These are phyloP conservation scores for Micromesistius poutassou DNA, from an alignment of 2,797 vertebrate genomes.

Conservation along the genomic window DNA sequence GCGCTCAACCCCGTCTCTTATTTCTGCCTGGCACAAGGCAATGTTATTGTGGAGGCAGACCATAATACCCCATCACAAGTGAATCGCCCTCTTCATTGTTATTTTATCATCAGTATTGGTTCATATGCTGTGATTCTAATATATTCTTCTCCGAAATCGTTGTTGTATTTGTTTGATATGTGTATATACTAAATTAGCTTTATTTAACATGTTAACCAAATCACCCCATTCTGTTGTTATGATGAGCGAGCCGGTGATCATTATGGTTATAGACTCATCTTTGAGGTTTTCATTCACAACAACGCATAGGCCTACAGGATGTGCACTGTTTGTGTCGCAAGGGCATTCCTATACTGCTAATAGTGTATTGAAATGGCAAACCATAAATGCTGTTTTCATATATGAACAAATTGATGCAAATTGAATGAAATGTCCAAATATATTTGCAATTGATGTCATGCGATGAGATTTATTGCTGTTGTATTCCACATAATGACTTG, in stretches of 20 bases:
- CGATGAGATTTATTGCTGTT: not conserved
- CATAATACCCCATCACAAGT: not conserved
- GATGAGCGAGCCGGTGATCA: not conserved
- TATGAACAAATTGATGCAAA: not conserved
- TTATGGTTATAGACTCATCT: not conserved
- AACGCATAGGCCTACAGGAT: not conserved
- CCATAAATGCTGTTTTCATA: not conserved
- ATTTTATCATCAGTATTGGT: not conserved
- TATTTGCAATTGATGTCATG: not conserved
- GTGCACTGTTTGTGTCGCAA: not conserved
- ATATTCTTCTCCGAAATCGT: not conserved
- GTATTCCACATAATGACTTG: not conserved
- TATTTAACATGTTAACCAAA: not conserved
- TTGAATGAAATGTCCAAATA: not conserved
- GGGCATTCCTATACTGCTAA: not conserved
- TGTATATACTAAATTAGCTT: no score
- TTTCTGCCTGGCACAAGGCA: conserved; percentile 9
- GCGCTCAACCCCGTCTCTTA: conserved; percentile 36
- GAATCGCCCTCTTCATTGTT: not conserved
- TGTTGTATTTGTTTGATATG: no score
- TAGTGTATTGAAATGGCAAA: not conserved
- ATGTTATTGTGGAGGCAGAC: conserved; percentile 37
- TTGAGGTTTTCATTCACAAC: not conserved
- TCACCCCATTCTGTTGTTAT: not conserved
- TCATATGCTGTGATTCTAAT: not conserved